Conservation (phyloP, 2,113 vertebrate genomes). For the Passer domesticus region DNA sequence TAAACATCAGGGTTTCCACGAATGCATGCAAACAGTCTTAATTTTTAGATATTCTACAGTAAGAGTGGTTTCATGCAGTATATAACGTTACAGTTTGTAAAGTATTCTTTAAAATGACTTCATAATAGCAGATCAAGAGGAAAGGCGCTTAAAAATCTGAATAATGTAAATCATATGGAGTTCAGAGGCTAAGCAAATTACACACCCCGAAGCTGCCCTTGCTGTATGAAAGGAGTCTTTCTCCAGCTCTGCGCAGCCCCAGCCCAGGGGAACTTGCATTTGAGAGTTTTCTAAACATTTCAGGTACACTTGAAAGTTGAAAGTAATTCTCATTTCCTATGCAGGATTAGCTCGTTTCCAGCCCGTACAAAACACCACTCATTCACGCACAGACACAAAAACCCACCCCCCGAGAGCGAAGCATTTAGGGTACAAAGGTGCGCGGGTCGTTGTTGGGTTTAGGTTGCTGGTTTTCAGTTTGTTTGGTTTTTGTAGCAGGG, state of each 20-base stretch:
- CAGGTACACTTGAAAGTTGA: constrained; percentile 88
- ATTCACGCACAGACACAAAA: constrained; percentile 71
- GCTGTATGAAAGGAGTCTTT: constrained; percentile 91
- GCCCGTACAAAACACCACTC: constrained; percentile 75
- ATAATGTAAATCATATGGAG: constrained; percentile 82
- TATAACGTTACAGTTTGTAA: constrained; percentile 72
- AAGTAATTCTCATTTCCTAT: constrained; percentile 91
- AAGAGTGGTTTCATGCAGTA: constrained; percentile 57
- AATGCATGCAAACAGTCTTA: constrained; percentile 50
- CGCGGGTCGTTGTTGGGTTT: background rate
- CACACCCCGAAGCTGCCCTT: constrained; percentile 80
- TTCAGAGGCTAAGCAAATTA: constrained; percentile 88
- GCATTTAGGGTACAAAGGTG: background rate
- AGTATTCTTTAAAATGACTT: constrained; percentile 73
- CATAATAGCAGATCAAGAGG: constrained; percentile 74
- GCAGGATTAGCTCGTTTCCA: constrained; percentile 82
- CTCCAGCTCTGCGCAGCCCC: constrained; percentile 76
- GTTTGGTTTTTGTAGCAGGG: background rate
- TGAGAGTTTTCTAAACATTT: constrained; percentile 87
- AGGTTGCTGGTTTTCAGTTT: background rate
- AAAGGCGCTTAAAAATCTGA: constrained; percentile 75
- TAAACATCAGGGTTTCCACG: constrained; percentile 28
- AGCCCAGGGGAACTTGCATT: constrained; percentile 82
- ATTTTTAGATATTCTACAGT: constrained; percentile 52
- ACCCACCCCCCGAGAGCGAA: background rate